These are phyloP conservation scores for Plagiodera versicolora DNA, from an alignment of 2,888 invertebrate genomes.

Conservation along the genomic window DNA sequence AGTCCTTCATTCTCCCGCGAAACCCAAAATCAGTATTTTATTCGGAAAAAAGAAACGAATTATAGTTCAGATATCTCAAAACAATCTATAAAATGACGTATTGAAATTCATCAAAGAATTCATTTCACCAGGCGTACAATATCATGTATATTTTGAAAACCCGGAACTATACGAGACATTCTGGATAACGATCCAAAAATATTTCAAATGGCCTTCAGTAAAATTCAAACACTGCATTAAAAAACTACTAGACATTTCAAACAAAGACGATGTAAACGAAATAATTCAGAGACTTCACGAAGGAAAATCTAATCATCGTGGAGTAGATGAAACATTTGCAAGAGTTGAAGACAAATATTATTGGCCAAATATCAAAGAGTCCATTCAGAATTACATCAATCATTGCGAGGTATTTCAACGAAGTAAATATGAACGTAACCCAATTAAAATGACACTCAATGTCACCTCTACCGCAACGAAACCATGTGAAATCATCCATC, in stretches of 20 bases:
- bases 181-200: slow-evolving; percentile 11
- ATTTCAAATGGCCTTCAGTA: slow-evolving; percentile 18
- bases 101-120: slow-evolving; percentile 21
- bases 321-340: too few relatives aligned
- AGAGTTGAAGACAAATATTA: too few relatives aligned
- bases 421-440: too few relatives aligned
- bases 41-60: too few relatives aligned
- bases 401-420: neutral
- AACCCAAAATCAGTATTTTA: too few relatives aligned
- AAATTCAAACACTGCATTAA: slow-evolving; percentile 10
- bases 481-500: slow-evolving; percentile 4
- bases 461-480: neutral
- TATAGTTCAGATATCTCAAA: too few relatives aligned
- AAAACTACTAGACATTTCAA: slow-evolving; percentile 18
- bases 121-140: slow-evolving; percentile 15
- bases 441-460: too few relatives aligned
- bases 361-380: slow-evolving; percentile 20
- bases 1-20: slow-evolving; percentile 21
- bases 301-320: slow-evolving; percentile 27
- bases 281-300: slow-evolving; percentile 23
- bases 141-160: slow-evolving; percentile 23
- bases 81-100: slow-evolving; percentile 18
- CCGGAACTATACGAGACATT: slow-evolving; percentile 17
- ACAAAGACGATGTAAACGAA: slow-evolving; percentile 13
- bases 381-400: neutral